phyloP scores from a whole-genome alignment of 2,797 vertebrate genomes.

The Taenioides sp. region DNA sequence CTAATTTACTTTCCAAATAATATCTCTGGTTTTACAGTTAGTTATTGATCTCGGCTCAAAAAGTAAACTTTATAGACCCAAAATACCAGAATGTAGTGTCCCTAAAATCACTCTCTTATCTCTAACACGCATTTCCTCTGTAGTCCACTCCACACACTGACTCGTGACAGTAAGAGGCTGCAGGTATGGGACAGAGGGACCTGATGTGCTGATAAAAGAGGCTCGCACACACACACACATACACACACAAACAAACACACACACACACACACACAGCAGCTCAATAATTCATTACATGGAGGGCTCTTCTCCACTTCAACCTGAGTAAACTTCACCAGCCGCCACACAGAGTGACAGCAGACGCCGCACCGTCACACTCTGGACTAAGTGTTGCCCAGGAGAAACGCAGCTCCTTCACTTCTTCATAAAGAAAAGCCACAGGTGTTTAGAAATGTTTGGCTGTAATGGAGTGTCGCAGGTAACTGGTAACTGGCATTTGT shows the following conservation, averaged over 20 bases:
- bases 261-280: slow-evolving; percentile 20
- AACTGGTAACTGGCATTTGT: too few relatives aligned
- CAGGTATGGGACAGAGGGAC: slow-evolving; percentile 33
- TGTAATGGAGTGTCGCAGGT: too few relatives aligned
- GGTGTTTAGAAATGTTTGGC: not conserved
- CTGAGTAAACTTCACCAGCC: slow-evolving; percentile 49
- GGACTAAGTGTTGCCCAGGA: slow-evolving; percentile 33
- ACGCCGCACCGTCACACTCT: slow-evolving; percentile 20
- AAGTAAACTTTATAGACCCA: not conserved
- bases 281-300: slow-evolving; percentile 72
- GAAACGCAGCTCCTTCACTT: not conserved
- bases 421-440: not conserved
- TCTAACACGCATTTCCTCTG: not conserved
- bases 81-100: not conserved
- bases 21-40: too few relatives aligned
- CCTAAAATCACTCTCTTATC: not conserved
- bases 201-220: slow-evolving; percentile 40
- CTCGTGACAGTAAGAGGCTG: slow-evolving; percentile 6
- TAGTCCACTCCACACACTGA: not conserved
- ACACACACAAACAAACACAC: too few relatives aligned
- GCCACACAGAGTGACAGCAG: slow-evolving; percentile 17
- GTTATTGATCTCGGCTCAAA: too few relatives aligned
- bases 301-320: slow-evolving; percentile 61
- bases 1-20: too few relatives aligned
- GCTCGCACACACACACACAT: slow-evolving; percentile 31